Evolutionary conservation across 2,113 vertebrate species (phyloP).

Genomic region (Malurus alboscapulatus): DNA sequence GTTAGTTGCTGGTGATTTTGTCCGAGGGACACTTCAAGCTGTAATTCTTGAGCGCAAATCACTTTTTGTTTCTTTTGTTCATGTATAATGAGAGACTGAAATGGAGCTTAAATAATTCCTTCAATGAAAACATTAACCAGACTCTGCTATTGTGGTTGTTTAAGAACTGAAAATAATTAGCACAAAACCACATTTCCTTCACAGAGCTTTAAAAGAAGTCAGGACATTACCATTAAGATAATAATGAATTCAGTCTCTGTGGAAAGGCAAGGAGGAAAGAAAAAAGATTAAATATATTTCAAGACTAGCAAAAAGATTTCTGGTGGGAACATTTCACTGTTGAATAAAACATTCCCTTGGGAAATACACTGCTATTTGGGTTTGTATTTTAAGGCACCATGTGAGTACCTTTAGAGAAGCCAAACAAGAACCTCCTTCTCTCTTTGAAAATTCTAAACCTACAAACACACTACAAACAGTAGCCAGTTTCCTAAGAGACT

Average conservation of each 20-base stretch:
- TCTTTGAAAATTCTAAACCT: slow-evolving; percentile 26
- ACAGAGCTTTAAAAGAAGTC: slow-evolving; percentile 69
- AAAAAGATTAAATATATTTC: slow-evolving; percentile 71
- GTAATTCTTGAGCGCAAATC: slow-evolving; percentile 74
- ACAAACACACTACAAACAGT: background rate
- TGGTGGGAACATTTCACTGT: slow-evolving; percentile 70
- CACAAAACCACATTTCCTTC: slow-evolving; percentile 73
- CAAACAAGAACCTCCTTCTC: slow-evolving; percentile 10
- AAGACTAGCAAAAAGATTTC: slow-evolving; percentile 64
- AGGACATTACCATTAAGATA: slow-evolving; percentile 62
- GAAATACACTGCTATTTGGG: slow-evolving; percentile 55
- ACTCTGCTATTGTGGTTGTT: slow-evolving; percentile 71
- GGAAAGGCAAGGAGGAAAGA: slow-evolving; percentile 32
- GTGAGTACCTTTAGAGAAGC: slow-evolving; percentile 16
- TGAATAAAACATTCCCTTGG: slow-evolving; percentile 67
- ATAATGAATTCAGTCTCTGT: slow-evolving; percentile 68
- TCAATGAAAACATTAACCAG: slow-evolving; percentile 74
- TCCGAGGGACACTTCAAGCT: slow-evolving; percentile 72
- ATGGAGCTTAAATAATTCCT: slow-evolving; percentile 79
- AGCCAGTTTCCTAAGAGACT: background rate
- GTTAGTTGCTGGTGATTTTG: slow-evolving; percentile 65
- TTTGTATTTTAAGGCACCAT: slow-evolving; percentile 46
- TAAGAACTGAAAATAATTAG: slow-evolving; percentile 75
- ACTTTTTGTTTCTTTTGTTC: slow-evolving; percentile 77
- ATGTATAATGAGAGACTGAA: slow-evolving; percentile 72